These are phyloP conservation scores for Galeopsomyia nigrocyanea DNA, from an alignment of 2,888 invertebrate genomes.

Conservation along the genomic window DNA sequence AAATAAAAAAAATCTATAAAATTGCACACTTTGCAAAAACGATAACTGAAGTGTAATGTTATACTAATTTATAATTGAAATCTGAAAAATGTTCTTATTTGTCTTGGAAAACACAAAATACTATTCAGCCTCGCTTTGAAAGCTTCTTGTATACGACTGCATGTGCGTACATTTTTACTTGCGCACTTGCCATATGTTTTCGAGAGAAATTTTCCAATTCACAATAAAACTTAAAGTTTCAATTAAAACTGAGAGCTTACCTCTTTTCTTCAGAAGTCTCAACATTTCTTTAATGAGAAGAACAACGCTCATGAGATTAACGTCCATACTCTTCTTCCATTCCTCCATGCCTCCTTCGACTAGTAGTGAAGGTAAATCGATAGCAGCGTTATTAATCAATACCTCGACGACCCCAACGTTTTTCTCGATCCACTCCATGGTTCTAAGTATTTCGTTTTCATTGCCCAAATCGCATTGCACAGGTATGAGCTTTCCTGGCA, in stretches of 20 bases:
- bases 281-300: conserved; percentile 51
- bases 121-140: too few species aligned
- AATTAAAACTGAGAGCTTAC: conserved; percentile 29
- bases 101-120: too few species aligned
- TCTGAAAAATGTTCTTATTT: too few species aligned
- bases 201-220: too few species aligned
- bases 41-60: too few species aligned
- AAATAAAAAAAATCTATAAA: too few species aligned
- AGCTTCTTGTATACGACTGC: too few species aligned
- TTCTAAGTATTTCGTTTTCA: conserved; percentile 69
- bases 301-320: conserved; percentile 52
- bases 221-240: too few species aligned
- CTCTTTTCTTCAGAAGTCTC: conserved; percentile 54
- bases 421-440: conserved; percentile 70
- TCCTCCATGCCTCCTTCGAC: conserved; percentile 53
- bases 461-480: conserved; percentile 71
- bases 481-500: conserved; percentile 62
- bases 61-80: too few species aligned
- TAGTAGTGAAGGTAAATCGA: conserved; percentile 55
- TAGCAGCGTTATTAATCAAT: conserved; percentile 73
- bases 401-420: conserved; percentile 72
- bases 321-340: conserved; percentile 51
- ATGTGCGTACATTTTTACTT: too few species aligned
- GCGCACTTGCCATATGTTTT: too few species aligned
- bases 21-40: too few species aligned